Base-by-base conservation (phyloP, 2,797 vertebrate species). In the Platalea minor region DNA sequence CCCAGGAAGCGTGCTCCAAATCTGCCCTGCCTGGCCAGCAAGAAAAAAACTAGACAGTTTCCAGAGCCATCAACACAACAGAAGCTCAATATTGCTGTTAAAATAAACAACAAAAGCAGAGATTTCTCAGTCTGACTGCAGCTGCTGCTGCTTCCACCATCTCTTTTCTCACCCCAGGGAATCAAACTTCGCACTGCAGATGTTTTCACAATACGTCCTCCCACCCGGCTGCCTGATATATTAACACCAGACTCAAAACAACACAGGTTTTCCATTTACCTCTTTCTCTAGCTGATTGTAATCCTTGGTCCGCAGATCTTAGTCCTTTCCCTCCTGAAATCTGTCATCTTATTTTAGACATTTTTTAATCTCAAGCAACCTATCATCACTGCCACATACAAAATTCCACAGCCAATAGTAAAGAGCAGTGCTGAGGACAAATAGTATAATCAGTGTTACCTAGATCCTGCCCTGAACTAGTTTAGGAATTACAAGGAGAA, bases 71-170 rank as follows among this genome's bases (percentile, higher is more conserved):
- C 85, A 91, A 72, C 43, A 84, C 67, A 91, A 74, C 43, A 73
- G 50, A 93, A 90, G 54, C 39, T 86, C 69, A 74, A 61, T 86
- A 78, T 23, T 91, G 59, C 48, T 90, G 20, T 73, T 90, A 57
- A 91, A 86, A 86, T 51, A 94, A 89, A 80, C 53, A 84, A 68
- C 17, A 81, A 76, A 95, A 74, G 43, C 28, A 64, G 85, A 92
- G 45, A 75, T 91, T 96, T 85, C 73, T 82, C 8, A 1, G 56
- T n/a, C 69, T 88, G 85, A 68, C 81, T 95, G 82, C 89, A 93
- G 73, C 48, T 85, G 48, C 67, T 91, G 53, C 25, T 89, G 41
- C 48, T 88, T 80, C 65, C 45, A 79, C 74, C 33, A 35, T 87
- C 25, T 87, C 63, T 18, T 90, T 88, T 82, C 51, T 69, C 50